Conservation (phyloP, 2,888 invertebrate species). For the Beris chalybata region DNA sequence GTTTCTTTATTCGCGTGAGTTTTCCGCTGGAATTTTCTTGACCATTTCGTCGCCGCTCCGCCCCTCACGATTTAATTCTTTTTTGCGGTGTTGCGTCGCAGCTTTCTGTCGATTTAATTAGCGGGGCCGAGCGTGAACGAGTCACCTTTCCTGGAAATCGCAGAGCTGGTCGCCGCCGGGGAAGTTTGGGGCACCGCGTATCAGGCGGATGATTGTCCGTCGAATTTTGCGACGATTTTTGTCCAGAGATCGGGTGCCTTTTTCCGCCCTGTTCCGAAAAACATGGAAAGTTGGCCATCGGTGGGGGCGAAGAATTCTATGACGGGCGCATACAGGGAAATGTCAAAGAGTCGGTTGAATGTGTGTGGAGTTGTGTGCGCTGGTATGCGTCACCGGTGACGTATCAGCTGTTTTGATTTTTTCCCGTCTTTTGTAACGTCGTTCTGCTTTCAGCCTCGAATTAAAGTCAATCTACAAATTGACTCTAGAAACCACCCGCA, state of each 20-base stretch:
- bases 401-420: conserved; percentile 43
- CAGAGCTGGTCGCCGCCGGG: conserved; percentile 5
- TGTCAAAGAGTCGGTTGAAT: conserved; percentile 20
- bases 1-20: no score
- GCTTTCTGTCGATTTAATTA: conserved; percentile 25
- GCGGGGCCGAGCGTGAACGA: conserved; percentile 6
- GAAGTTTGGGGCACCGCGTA: not conserved
- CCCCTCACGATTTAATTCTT: no score
- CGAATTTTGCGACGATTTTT: not conserved
- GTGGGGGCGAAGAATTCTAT: conserved; percentile 1
- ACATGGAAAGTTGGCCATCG: conserved; percentile 19
- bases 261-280: conserved; percentile 1
- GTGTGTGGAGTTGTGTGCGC: conserved; percentile 25
- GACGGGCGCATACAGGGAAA: not conserved
- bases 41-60: no score
- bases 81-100: conserved; percentile 21
- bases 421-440: conserved; percentile 24
- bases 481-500: no score
- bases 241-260: no score
- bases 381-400: conserved; percentile 45
- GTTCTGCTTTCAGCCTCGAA: not conserved
- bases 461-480: conserved; percentile 6
- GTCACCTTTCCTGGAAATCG: conserved; percentile 7
- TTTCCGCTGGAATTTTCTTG: no score
- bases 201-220: not conserved